A percentile compares a stretch with the other conserved stretches of the same genome.
Conservation (phyloP, 2,888 invertebrate species). For the Cephus rjabovi region DNA sequence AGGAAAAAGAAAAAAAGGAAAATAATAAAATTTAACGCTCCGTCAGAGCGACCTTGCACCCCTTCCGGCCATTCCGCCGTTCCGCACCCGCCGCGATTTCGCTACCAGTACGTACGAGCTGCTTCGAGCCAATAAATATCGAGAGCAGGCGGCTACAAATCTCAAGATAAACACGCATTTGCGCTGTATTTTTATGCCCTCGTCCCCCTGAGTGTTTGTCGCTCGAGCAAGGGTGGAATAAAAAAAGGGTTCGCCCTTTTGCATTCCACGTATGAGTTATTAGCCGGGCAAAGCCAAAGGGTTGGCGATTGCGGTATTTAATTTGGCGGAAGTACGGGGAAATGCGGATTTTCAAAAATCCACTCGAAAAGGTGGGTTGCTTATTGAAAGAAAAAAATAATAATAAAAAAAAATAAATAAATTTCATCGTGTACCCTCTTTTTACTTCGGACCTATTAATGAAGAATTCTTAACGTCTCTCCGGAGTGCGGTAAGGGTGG, state of each 20-base stretch:
- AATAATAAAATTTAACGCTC: conserved; percentile 61
- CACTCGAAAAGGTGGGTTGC: not conserved
- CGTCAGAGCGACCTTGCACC: conserved; percentile 39
- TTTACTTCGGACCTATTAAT: not conserved
- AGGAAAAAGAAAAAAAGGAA: conserved; percentile 35
- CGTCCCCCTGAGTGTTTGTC: conserved; percentile 14
- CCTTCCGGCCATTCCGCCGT: not conserved
- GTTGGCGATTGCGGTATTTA: conserved; percentile 56
- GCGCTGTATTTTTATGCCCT: conserved; percentile 52
- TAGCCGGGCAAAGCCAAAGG: conserved; percentile 48
- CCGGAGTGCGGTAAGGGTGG: not conserved
- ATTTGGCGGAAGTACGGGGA: conserved; percentile 31
- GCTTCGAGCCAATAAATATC: conserved; percentile 55
- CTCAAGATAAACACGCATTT: conserved; percentile 59
- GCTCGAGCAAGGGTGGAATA: conserved; percentile 15
- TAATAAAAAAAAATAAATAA: too few relatives aligned
- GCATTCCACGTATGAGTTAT: conserved; percentile 59
- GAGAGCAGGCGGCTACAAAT: conserved; percentile 58
- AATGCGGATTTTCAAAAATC: not conserved
- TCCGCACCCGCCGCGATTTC: conserved; percentile 19
- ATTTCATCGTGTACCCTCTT: not conserved
- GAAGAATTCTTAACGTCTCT: not conserved
- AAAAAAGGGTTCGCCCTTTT: conserved; percentile 47
- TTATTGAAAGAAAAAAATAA: not conserved
- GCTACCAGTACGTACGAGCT: conserved; percentile 11